These are phyloP conservation scores for Aphidius colemani DNA, from an alignment of 2,888 invertebrate genomes.

Conservation along the genomic window DNA sequence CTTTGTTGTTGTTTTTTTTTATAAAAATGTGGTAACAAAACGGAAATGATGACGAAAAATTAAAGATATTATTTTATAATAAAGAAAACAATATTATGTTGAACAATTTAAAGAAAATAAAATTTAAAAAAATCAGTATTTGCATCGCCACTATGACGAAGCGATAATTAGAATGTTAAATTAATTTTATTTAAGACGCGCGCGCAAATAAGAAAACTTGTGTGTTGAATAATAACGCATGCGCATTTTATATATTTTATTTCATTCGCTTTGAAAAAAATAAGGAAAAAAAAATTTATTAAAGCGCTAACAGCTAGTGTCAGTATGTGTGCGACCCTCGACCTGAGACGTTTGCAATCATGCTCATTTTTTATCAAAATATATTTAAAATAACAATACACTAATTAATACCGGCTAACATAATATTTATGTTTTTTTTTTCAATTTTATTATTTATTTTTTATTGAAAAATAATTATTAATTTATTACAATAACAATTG, in stretches of 20 bases:
- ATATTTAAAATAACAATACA: constrained; percentile 3
- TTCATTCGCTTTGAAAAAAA: constrained; percentile 31
- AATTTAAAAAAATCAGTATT: not conserved
- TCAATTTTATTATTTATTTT: not conserved
- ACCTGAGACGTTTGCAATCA: constrained; percentile 31
- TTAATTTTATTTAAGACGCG: constrained; percentile 11
- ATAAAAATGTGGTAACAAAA: not conserved
- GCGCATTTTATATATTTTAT: constrained; percentile 34
- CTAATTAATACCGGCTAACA: not conserved
- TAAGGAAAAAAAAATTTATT: constrained; percentile 31
- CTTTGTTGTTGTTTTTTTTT: not conserved
- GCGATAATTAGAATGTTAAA: constrained; percentile 12
- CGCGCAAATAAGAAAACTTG: constrained; percentile 17
- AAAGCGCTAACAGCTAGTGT: constrained; percentile 36
- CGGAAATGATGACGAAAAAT: not conserved
- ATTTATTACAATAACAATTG: not conserved
- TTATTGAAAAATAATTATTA: not conserved
- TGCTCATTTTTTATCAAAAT: constrained; percentile 23
- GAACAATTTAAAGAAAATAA: not conserved
- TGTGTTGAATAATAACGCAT: constrained; percentile 30
- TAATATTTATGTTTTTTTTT: not conserved
- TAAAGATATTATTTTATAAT: not conserved
- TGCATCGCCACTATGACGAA: constrained; percentile 4
- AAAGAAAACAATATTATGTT: not conserved
- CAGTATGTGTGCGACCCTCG: constrained; percentile 47